Evolutionary conservation across 64 coral and sea anemone species (phyloP).

Genomic region (Porites australiensis): DNA sequence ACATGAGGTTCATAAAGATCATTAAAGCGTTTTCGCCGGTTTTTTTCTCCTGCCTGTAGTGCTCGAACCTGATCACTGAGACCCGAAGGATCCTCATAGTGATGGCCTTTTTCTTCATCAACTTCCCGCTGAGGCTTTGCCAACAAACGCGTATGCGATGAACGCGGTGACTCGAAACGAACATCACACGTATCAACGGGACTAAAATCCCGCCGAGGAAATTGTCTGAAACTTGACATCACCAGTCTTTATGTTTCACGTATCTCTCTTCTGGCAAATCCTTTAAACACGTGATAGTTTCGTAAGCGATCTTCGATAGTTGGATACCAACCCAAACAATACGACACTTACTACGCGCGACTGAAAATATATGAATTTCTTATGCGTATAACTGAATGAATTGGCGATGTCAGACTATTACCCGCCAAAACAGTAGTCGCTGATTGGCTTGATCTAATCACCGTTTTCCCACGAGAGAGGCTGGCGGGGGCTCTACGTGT

Average conservation of each 20-base stretch:
- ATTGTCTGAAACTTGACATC: conserved; percentile 1
- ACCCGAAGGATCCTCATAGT: conserved; percentile 17
- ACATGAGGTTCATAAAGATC: conserved; percentile 39
- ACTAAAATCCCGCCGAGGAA: background rate
- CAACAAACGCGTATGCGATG: conserved; percentile 8
- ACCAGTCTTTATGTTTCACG: background rate
- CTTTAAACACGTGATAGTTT: background rate
- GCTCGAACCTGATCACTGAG: conserved; percentile 33
- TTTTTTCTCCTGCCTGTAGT: background rate
- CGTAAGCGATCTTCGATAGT: background rate
- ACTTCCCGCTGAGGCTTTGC: background rate
- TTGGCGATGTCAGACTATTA: background rate
- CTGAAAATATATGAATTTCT: background rate
- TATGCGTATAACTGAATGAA: background rate
- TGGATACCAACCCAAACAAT: conserved; percentile 8
- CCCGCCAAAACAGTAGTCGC: conserved; percentile 4
- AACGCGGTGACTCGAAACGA: conserved; percentile 14
- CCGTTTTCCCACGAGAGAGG: too few relatives aligned
- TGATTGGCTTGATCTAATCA: background rate
- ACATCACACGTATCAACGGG: conserved; percentile 15
- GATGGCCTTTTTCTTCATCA: conserved; percentile 24
- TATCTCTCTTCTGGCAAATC: background rate
- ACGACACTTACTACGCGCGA: background rate
- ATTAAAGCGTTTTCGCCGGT: conserved; percentile 25
- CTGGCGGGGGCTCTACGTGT: too few relatives aligned